phyloP scores from a whole-genome alignment of 2,797 vertebrate genomes.

The Oophaga sylvatica region DNA sequence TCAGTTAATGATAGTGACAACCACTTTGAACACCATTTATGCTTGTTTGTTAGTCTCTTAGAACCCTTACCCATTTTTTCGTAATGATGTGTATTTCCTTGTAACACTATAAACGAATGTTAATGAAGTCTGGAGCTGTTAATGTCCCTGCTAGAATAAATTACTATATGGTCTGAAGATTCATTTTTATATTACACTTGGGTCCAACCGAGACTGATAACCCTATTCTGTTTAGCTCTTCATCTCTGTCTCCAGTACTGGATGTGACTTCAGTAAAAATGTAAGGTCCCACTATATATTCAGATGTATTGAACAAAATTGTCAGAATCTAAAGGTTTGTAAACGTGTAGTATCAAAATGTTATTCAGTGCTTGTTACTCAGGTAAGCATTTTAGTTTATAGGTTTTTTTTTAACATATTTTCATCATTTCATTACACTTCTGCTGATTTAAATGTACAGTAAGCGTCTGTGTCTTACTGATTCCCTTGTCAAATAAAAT shows the following conservation, averaged over 20 bases:
- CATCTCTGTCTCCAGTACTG: not conserved
- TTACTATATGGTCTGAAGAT: not conserved
- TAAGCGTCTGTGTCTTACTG: not conserved
- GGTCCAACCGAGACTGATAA: not conserved
- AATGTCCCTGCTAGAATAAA: too few relatives aligned
- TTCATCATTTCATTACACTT: not conserved
- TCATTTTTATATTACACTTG: not conserved
- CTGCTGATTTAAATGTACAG: too few relatives aligned
- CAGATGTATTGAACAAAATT: not conserved
- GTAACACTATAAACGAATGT: not conserved
- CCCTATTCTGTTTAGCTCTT: not conserved
- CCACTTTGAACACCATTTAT: not conserved
- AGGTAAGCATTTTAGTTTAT: not conserved
- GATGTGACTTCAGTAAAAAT: not conserved
- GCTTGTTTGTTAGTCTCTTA: not conserved
- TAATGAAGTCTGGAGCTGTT: too few relatives aligned
- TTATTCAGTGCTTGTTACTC: not conserved
- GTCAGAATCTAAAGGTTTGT: not conserved
- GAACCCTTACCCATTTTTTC: too few relatives aligned
- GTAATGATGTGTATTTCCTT: not conserved
- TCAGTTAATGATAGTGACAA: not conserved
- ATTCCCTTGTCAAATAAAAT: not conserved
- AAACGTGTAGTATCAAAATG: not conserved
- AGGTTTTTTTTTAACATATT: not conserved
- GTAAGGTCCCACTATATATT: not conserved